Evolutionary conservation across 2,797 vertebrate genomes (phyloP), one percentile per base, ranked within the genome.

Genomic region (Toxotes lorentzi): DNA sequence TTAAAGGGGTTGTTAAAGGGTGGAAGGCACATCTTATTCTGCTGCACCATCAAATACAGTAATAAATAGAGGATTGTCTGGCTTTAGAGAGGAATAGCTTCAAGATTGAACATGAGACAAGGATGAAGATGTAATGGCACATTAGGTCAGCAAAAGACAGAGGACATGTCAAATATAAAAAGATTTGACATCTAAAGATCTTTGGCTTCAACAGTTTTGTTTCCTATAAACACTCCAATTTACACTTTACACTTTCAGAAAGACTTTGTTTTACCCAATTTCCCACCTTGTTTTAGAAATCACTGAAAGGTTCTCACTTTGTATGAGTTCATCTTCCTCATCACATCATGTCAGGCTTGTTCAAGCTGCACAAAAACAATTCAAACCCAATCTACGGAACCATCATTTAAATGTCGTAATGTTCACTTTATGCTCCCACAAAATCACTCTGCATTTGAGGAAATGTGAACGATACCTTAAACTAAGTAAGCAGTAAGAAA

Each of bases 161-260:
- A 74, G 24, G 62, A 80, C 47, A 64, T 70, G 71, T 64, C 62
- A 63, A 47, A 58, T 50, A 66, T 56, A 34, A 66, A 79, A 68
- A 60, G 19, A 62, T 38, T 17, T 66, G 47, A 19, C 27, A 32
- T 41, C 2, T 40, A 23, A 57, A 68, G 32, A 17, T 35, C 19
- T 67, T 69, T 43, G 24, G 53, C 38, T 64, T 1, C 8, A 58
- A 50, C 38, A 13, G 17, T 59, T 64, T 76, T 23, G 5, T 17
- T 17, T 53, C 54, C 17, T 35, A 30, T 43, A 54, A 78, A 50
- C 50, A 68, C 32, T 53, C 7, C 32, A 78, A 74, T 62, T 62
- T 45, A 30, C 4, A 70, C 32, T 24, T 58, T 7, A 54, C 7
- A 9, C 14, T n/a, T 53, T 16, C 27, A 43, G 13, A 32, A 27